Conservation (phyloP, 1,140 invertebrate species). For the Globodera rostochiensis region DNA sequence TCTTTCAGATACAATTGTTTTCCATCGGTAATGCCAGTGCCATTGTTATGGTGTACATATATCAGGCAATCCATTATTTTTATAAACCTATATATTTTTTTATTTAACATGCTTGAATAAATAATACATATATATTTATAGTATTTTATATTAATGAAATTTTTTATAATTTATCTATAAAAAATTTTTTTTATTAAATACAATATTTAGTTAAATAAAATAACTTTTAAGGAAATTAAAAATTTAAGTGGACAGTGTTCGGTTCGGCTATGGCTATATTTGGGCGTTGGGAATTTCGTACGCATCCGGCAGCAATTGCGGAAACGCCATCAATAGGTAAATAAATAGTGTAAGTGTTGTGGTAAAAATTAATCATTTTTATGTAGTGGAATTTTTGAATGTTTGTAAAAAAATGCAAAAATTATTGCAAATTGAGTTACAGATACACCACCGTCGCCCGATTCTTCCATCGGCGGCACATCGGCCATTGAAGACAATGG, state of each 20-base stretch:
- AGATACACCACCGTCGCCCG: neutral
- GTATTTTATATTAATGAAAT: neutral
- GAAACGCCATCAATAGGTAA: neutral
- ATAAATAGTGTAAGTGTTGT: no score
- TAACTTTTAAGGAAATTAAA: neutral
- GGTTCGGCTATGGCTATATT: conserved; percentile 58
- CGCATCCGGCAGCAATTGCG: neutral
- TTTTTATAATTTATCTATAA: conserved; percentile 2
- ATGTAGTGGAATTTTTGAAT: no score
- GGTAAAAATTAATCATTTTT: no score
- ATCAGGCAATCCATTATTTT: conserved; percentile 41
- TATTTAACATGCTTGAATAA: no score
- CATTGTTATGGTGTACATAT: conserved; percentile 61
- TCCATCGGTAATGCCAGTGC: conserved; percentile 64
- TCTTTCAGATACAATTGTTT: conserved; percentile 58
- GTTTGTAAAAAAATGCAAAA: no score
- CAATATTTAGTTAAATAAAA: conserved; percentile 16
- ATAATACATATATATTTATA: no score
- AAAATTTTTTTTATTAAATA: no score
- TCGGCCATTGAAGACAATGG: neutral
- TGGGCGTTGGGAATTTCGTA: conserved; percentile 49
- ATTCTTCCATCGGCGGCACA: neutral
- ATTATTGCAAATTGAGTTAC: no score
- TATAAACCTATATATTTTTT: no score
- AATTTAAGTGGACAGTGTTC: conserved; percentile 59